phyloP scores from a whole-genome alignment of 2,797 vertebrate genomes.

The Anguilla anguilla region DNA sequence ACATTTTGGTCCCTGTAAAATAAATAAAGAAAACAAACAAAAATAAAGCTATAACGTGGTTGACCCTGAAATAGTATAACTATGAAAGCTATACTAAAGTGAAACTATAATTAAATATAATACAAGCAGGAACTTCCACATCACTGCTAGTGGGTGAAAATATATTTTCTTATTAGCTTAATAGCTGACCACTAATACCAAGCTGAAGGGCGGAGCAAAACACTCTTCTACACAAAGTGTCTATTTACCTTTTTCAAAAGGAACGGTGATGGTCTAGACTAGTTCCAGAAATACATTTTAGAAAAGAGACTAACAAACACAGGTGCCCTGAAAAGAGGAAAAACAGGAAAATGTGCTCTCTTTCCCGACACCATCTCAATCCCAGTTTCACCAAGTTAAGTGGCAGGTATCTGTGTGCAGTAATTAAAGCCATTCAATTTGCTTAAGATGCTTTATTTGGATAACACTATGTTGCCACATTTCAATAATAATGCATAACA shows the following conservation, averaged over 20 bases:
- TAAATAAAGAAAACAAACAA: not conserved
- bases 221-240: not conserved
- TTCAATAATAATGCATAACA: not conserved
- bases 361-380: not conserved
- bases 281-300: slow-evolving; percentile 6
- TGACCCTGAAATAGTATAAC: not conserved
- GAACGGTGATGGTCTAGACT: not conserved
- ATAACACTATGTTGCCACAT: not conserved
- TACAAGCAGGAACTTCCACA: not conserved
- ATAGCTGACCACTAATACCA: not conserved
- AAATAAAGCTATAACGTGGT: not conserved
- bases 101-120: not conserved
- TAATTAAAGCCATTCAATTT: not conserved
- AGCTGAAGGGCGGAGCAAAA: not conserved
- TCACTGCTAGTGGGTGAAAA: not conserved
- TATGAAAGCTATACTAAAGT: not conserved
- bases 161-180: slow-evolving; percentile 8
- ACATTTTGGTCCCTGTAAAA: not conserved
- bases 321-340: not conserved
- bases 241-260: slow-evolving; percentile 16
- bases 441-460: not conserved
- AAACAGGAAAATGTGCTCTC: slow-evolving; percentile 1
- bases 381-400: not conserved
- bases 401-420: not conserved
- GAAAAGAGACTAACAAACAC: slow-evolving; percentile 1